These are phyloP conservation scores for Cassiopea andromeda DNA, from an alignment of 30 jellyfish, hydroid and myxozoan species.

Conservation along the genomic window DNA sequence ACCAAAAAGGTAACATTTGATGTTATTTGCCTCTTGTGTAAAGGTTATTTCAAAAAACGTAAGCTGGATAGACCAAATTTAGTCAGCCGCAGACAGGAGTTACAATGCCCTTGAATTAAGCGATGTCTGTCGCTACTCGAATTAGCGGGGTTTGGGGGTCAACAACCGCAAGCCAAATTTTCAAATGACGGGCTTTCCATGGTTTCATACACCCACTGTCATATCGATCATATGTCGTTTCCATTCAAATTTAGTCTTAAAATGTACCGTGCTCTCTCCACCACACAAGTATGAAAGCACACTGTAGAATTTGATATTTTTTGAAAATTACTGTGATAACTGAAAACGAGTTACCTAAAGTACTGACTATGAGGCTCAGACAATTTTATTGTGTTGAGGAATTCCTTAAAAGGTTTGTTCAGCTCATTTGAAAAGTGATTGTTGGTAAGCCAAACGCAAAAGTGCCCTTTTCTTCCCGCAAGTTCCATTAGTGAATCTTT, in stretches of 20 bases:
- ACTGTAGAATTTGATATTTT: not conserved
- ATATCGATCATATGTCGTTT: not conserved
- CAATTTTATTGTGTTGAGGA: not conserved
- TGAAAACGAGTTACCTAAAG: constrained; percentile 4
- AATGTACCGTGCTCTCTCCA: no score
- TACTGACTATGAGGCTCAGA: constrained; percentile 1
- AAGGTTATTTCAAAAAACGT: not conserved
- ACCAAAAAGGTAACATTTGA: constrained; percentile 14
- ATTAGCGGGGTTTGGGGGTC: constrained; percentile 7
- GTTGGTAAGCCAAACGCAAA: no score
- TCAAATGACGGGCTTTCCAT: not conserved
- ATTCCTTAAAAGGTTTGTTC: not conserved
- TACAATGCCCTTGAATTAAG: not conserved
- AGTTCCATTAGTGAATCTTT: no score
- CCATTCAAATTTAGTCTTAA: not conserved
- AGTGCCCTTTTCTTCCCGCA: no score
- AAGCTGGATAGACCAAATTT: constrained; percentile 3
- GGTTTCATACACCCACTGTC: not conserved
- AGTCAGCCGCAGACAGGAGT: constrained; percentile 2
- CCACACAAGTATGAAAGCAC: not conserved
- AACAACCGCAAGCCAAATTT: not conserved
- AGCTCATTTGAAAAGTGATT: no score
- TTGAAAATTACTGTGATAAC: not conserved
- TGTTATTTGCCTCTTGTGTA: not conserved
- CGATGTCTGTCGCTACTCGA: constrained; percentile 11